These are phyloP conservation scores for Eriosoma lanigerum DNA, from an alignment of 1,140 invertebrate genomes.

Conservation along the genomic window DNA sequence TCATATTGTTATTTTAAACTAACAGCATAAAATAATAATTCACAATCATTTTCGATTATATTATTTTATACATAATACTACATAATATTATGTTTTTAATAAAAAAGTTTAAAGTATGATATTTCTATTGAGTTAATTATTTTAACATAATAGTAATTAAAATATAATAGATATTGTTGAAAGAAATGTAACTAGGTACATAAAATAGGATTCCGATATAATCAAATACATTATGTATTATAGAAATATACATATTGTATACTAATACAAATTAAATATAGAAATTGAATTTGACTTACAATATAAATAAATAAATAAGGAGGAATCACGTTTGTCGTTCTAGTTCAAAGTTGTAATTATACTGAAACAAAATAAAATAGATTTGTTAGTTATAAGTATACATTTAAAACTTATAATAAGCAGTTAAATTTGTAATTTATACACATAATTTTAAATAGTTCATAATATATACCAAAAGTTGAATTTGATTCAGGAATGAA, in stretches of 20 bases:
- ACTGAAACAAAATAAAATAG: constrained; percentile 22
- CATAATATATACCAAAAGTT: no score
- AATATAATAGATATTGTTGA: not conserved
- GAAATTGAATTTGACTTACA: not conserved
- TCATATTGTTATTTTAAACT: not conserved
- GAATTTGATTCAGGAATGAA: no score
- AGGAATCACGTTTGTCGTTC: constrained; percentile 32
- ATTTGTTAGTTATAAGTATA: no score
- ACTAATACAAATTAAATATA: constrained; percentile 6
- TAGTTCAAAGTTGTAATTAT: constrained; percentile 27
- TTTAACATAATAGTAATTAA: not conserved
- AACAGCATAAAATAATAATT: not conserved
- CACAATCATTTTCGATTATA: not conserved
- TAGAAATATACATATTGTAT: not conserved
- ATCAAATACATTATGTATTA: not conserved
- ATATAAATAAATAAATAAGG: not conserved
- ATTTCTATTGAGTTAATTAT: no score
- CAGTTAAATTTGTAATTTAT: no score
- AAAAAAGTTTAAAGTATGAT: not conserved
- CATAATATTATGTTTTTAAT: not conserved
- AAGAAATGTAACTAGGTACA: not conserved
- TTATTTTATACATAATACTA: not conserved
- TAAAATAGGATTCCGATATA: not conserved
- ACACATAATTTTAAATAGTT: no score
- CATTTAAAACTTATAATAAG: no score